phyloP scores from a whole-genome alignment of 2,113 vertebrate genomes.

The Fulica atra region DNA sequence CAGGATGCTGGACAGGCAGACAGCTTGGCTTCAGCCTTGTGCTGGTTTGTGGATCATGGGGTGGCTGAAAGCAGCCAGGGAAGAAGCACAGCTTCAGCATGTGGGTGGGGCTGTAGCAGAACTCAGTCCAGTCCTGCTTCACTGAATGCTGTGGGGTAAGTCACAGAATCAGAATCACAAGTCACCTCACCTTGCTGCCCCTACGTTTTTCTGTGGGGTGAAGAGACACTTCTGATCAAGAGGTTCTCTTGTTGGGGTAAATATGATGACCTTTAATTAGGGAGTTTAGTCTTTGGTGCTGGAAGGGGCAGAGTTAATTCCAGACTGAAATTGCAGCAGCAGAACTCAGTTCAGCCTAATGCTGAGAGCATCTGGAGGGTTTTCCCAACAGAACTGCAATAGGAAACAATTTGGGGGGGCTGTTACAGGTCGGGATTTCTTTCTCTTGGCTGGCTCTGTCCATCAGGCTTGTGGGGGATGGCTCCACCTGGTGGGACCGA shows the following conservation, averaged over 20 bases:
- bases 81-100: neutral
- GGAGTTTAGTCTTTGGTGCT: neutral
- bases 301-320: neutral
- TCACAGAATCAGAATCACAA: neutral
- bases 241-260: neutral
- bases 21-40: neutral
- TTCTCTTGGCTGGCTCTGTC: neutral
- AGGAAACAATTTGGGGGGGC: neutral
- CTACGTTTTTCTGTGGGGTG: neutral
- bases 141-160: neutral
- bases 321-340: neutral
- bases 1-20: neutral
- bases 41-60: neutral
- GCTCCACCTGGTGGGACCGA: constrained; percentile 46
- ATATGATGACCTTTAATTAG: neutral
- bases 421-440: neutral
- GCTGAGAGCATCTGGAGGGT: neutral
- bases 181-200: neutral
- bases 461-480: neutral
- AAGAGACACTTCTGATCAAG: neutral
- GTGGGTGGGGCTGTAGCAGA: neutral
- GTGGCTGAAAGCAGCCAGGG: neutral
- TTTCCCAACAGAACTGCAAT: neutral
- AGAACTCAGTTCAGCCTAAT: neutral
- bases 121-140: neutral